Evolutionary conservation across 2,113 vertebrate species (phyloP).

Genomic region (Poeciliopsis occidentalis): DNA sequence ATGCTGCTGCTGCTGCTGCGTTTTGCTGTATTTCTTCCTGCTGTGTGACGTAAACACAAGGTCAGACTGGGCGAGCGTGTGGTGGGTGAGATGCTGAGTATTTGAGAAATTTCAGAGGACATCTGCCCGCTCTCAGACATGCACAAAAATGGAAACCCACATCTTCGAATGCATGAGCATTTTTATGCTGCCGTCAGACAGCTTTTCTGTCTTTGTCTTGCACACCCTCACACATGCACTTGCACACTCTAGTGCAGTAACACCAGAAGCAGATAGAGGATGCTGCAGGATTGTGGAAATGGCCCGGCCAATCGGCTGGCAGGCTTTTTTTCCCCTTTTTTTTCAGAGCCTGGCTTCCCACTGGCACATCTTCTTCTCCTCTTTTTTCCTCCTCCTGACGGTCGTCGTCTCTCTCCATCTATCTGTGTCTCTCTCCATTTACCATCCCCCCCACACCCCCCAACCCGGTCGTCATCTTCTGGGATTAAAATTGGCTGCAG

Average conservation of each 20-base stretch:
- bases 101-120: conserved; percentile 56
- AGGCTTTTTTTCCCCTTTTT: conserved; percentile 37
- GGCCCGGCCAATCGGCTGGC: conserved; percentile 65
- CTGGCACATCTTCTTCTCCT: conserved; percentile 75
- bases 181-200: conserved; percentile 10
- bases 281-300: conserved; percentile 66
- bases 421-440: conserved; percentile 50
- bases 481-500: conserved; percentile 71
- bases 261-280: conserved; percentile 61
- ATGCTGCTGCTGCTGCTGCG: conserved; percentile 35
- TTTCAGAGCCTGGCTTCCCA: conserved; percentile 72
- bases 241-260: conserved; percentile 47
- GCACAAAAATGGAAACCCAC: background rate
- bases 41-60: conserved; percentile 58
- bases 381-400: conserved; percentile 67
- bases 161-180: conserved; percentile 26
- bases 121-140: conserved; percentile 37
- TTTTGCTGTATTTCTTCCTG: conserved; percentile 46
- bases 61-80: conserved; percentile 65
- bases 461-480: conserved; percentile 41
- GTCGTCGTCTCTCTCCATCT: conserved; percentile 69
- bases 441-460: conserved; percentile 64
- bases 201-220: conserved; percentile 12
- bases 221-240: too few relatives aligned
- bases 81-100: conserved; percentile 40